These are phyloP conservation scores for Drosophila lowei DNA, from an alignment of 1,140 invertebrate genomes.

Conservation along the genomic window DNA sequence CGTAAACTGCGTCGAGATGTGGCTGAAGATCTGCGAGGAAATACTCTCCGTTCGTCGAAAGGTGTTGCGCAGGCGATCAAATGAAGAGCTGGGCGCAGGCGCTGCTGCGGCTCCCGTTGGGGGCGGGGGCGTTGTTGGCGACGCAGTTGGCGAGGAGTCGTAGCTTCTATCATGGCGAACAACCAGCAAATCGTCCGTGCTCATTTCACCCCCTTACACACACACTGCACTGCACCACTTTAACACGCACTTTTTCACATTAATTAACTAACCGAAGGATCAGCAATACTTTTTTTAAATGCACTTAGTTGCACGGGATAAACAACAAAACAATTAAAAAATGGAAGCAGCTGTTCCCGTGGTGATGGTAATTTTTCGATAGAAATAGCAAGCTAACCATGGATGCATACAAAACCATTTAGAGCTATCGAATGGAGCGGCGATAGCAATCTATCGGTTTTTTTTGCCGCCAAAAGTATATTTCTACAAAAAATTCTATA, in stretches of 20 bases:
- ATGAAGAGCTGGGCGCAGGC: slow-evolving; percentile 60
- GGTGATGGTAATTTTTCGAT: too few species aligned
- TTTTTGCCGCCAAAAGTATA: slow-evolving; percentile 60
- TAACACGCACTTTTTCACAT: slow-evolving; percentile 3
- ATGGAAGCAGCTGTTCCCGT: slow-evolving; percentile 64
- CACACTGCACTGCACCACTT: slow-evolving; percentile 9
- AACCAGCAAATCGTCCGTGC: slow-evolving; percentile 70
- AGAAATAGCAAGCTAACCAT: neutral
- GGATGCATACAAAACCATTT: neutral
- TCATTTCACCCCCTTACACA: slow-evolving; percentile 46
- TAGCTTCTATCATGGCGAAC: slow-evolving; percentile 67
- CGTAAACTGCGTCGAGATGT: slow-evolving; percentile 72
- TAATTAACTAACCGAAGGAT: neutral
- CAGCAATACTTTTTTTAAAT: neutral
- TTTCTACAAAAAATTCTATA: slow-evolving; percentile 28
- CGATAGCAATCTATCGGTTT: too few species aligned
- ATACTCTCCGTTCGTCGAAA: slow-evolving; percentile 76
- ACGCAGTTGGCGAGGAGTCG: slow-evolving; percentile 47
- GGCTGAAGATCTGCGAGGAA: slow-evolving; percentile 70
- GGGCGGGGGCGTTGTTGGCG: slow-evolving; percentile 38
- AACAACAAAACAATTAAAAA: neutral
- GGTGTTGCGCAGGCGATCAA: slow-evolving; percentile 76
- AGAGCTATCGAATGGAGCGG: too few species aligned
- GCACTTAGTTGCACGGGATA: slow-evolving; percentile 33
- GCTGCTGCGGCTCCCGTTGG: slow-evolving; percentile 25